Conservation (phyloP, 37 sponge, comb jelly and placozoan genomes). For the Tethya wilhelma region DNA sequence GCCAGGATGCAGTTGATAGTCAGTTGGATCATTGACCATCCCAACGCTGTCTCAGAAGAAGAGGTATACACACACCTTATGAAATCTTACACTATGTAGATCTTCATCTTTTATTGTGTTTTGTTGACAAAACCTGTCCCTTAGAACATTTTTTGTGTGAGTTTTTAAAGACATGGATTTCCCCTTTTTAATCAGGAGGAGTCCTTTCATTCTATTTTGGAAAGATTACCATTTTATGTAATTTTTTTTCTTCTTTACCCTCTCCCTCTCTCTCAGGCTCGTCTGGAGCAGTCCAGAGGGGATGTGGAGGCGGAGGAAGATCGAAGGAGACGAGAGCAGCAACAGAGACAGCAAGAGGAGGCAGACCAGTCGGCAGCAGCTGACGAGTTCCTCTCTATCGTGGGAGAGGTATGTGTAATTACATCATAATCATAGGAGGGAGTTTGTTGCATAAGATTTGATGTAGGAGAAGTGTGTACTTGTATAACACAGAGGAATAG, state of each 20-base stretch:
- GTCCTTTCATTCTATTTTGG: too few species aligned
- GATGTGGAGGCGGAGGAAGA: conserved; percentile 10
- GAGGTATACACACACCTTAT: conserved; percentile 10
- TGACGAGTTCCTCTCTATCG: conserved; percentile 34
- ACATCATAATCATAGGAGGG: too few species aligned
- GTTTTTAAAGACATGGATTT: too few species aligned
- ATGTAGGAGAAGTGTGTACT: too few species aligned
- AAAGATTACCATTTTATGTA: too few species aligned
- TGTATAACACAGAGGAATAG: too few species aligned
- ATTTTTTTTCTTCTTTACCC: too few species aligned
- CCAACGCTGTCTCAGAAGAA: conserved; percentile 43
- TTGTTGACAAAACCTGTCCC: too few species aligned
- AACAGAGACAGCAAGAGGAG: conserved; percentile 20
- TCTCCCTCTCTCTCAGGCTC: conserved; percentile 8
- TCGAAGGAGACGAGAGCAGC: conserved; percentile 5
- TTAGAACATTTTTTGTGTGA: too few species aligned
- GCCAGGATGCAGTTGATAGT: conserved; percentile 48
- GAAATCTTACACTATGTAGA: background rate
- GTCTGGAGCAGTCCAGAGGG: background rate
- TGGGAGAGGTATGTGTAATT: conserved; percentile 42
- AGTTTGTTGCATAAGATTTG: too few species aligned
- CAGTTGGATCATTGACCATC: conserved; percentile 74
- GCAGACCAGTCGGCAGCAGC: conserved; percentile 35
- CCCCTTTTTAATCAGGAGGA: too few species aligned
- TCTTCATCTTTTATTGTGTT: too few species aligned